phyloP scores from a whole-genome alignment of 2,888 invertebrate genomes.

The Scotopteryx bipunctaria region DNA sequence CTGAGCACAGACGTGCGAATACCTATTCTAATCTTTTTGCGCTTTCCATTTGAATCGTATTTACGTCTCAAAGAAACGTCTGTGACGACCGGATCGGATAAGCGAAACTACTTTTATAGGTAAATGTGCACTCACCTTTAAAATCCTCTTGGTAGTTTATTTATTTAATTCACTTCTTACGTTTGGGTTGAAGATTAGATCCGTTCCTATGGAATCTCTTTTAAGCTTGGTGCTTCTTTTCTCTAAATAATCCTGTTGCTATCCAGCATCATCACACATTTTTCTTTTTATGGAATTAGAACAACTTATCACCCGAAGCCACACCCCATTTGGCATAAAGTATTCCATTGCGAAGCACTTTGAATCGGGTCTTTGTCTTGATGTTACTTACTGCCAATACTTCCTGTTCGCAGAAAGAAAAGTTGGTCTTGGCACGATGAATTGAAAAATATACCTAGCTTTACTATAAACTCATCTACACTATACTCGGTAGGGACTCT shows the following conservation, averaged over 20 bases:
- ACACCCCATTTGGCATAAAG: too few species aligned
- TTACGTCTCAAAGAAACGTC: constrained; percentile 60
- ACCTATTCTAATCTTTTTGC: constrained; percentile 57
- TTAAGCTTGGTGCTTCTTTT: background rate
- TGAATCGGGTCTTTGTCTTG: too few species aligned
- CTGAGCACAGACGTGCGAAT: constrained; percentile 53
- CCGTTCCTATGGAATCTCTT: background rate
- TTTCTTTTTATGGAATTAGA: too few species aligned
- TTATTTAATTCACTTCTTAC: constrained; percentile 21
- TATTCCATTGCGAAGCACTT: too few species aligned
- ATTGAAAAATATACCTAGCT: too few species aligned
- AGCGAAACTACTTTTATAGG: constrained; percentile 40
- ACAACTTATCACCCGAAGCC: too few species aligned
- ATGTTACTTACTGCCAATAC: too few species aligned
- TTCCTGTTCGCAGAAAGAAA: too few species aligned
- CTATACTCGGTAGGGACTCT: background rate
- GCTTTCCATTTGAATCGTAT: constrained; percentile 63
- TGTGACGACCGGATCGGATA: constrained; percentile 51
- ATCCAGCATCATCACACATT: too few species aligned
- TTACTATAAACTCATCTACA: background rate
- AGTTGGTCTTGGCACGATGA: too few species aligned
- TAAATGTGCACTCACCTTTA: constrained; percentile 29
- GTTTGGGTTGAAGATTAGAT: constrained; percentile 1
- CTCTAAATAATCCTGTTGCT: background rate
- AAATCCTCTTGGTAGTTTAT: constrained; percentile 16